A percentile compares a stretch with the other conserved stretches of the same genome.
Evolutionary conservation across 2,888 invertebrate genomes (phyloP).

Genomic region (Hirtodrosophila cameraria): DNA sequence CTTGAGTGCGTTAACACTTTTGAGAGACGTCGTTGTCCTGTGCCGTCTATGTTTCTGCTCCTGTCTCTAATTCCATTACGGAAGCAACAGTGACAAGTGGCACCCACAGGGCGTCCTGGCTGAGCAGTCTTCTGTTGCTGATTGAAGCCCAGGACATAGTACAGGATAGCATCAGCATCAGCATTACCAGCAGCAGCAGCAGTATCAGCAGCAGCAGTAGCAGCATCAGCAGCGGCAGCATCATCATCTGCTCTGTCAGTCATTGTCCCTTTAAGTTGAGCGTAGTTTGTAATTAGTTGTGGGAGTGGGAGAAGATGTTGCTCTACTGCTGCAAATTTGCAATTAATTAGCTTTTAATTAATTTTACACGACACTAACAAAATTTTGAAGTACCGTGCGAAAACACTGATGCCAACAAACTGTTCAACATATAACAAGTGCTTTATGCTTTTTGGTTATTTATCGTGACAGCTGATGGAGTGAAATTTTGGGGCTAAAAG

Average conservation of each 20-base stretch:
- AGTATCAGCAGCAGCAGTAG: too few species aligned
- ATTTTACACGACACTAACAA: constrained; percentile 53
- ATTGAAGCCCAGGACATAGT: constrained; percentile 35
- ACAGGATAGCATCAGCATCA: constrained; percentile 27
- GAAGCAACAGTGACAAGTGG: constrained; percentile 79
- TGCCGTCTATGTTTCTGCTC: constrained; percentile 10
- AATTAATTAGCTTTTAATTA: constrained; percentile 74
- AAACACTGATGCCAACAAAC: constrained; percentile 35
- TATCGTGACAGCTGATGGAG: background rate
- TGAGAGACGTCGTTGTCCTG: constrained; percentile 47
- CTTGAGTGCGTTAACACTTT: constrained; percentile 75
- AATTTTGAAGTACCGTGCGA: constrained; percentile 56
- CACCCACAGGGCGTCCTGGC: constrained; percentile 39
- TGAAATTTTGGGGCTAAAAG: constrained; percentile 13
- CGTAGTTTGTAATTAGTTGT: constrained; percentile 61
- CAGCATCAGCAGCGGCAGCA: too few species aligned
- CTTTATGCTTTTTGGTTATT: constrained; percentile 3
- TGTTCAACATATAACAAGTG: constrained; percentile 1
- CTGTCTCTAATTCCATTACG: constrained; percentile 71
- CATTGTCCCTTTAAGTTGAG: constrained; percentile 54
- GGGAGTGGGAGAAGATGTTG: too few species aligned
- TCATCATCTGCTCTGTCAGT: constrained; percentile 44
- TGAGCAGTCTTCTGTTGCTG: constrained; percentile 33
- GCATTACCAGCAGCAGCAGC: too few species aligned
- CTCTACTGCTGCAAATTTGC: constrained; percentile 63